Evolutionary conservation across 2,797 vertebrate genomes (phyloP).

Genomic region (Sylvia borin): DNA sequence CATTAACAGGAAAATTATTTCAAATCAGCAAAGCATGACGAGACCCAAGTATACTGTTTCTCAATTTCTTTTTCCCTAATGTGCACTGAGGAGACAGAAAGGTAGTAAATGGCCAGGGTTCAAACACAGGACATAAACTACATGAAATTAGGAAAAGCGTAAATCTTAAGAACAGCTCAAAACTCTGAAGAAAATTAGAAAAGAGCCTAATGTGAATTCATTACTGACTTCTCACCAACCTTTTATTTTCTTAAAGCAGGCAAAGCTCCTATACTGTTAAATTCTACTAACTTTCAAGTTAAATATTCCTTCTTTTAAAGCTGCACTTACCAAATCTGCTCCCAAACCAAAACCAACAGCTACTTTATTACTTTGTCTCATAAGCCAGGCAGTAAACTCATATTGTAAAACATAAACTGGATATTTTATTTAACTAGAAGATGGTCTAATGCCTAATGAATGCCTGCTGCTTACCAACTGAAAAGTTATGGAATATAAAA

Average conservation of each 20-base stretch:
- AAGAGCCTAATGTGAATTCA: not conserved
- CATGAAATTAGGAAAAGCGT: not conserved
- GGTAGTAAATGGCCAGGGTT: slow-evolving; percentile 2
- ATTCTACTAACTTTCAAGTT: not conserved
- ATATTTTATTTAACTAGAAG: not conserved
- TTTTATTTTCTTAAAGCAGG: not conserved
- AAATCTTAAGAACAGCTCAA: not conserved
- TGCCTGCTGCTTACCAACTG: not conserved
- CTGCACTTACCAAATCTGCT: not conserved
- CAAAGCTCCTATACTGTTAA: not conserved
- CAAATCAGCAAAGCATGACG: slow-evolving; percentile 9
- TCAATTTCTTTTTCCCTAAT: not conserved
- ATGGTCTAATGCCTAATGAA: not conserved
- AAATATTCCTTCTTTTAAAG: not conserved
- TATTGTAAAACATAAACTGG: not conserved
- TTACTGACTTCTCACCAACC: not conserved
- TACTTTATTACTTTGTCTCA: not conserved
- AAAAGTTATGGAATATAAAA: not conserved
- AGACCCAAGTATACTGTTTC: not conserved
- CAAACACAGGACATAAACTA: not conserved
- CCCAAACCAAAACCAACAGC: not conserved
- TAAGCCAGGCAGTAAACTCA: not conserved
- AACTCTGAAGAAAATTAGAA: not conserved
- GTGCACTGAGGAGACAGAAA: not conserved
- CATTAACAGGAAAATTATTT: slow-evolving; percentile 39